Evolutionary conservation across 2,797 vertebrate genomes (phyloP).

Genomic region (Odontamblyopus rebecca): DNA sequence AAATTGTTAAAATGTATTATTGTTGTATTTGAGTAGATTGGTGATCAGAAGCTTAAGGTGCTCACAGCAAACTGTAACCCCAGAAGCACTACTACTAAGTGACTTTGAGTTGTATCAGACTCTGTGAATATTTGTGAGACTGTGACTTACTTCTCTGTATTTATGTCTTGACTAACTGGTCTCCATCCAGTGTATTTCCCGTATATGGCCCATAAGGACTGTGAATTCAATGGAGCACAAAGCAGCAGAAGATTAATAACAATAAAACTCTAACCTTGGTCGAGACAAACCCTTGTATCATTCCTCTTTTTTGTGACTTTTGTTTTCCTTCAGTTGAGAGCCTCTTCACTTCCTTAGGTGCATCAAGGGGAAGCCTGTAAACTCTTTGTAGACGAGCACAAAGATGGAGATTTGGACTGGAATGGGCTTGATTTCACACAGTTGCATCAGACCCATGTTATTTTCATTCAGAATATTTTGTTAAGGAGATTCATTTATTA

Average conservation of each 20-base stretch:
- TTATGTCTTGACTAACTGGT: too few relatives aligned
- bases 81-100: too few relatives aligned
- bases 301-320: background rate
- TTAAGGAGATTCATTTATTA: constrained; percentile 11
- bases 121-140: too few relatives aligned
- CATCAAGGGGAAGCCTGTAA: constrained; percentile 28
- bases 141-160: too few relatives aligned
- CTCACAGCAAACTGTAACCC: too few relatives aligned
- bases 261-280: background rate
- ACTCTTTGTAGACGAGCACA: constrained; percentile 24
- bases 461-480: constrained; percentile 21
- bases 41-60: too few relatives aligned
- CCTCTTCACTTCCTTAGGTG: constrained; percentile 25
- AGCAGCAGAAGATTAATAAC: background rate
- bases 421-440: constrained; percentile 30
- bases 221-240: background rate
- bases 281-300: background rate
- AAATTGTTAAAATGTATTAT: too few relatives aligned
- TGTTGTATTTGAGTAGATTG: too few relatives aligned
- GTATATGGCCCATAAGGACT: too few relatives aligned
- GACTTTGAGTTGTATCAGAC: too few relatives aligned
- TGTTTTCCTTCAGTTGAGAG: background rate
- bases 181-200: too few relatives aligned
- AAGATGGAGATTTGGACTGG: constrained; percentile 19
- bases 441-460: constrained; percentile 44